Conservation (phyloP, 2,888 invertebrate genomes). For the Agrochola lota region DNA sequence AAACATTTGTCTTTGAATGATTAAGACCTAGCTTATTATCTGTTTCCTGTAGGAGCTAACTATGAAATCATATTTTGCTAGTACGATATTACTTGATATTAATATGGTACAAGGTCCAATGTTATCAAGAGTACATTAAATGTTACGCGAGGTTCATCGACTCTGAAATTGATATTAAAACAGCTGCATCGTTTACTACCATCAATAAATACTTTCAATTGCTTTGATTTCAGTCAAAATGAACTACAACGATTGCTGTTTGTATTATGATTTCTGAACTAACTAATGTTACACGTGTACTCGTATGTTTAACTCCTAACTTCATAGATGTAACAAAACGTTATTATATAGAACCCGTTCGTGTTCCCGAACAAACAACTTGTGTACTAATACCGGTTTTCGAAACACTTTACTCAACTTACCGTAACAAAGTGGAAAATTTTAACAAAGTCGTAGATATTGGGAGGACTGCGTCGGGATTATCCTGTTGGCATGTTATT, state of each 20-base stretch:
- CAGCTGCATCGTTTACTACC: neutral
- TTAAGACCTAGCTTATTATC: neutral
- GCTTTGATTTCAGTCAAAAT: neutral
- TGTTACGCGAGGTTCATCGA: neutral
- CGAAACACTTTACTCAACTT: constrained; percentile 25
- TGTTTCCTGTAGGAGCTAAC: neutral
- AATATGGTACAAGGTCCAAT: neutral
- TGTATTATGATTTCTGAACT: neutral
- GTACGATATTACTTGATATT: neutral
- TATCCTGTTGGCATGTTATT: constrained; percentile 33
- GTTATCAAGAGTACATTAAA: constrained; percentile 1
- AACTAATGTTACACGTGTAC: neutral
- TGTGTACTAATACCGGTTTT: constrained; percentile 21
- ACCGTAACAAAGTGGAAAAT: constrained; percentile 20
- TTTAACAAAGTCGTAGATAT: constrained; percentile 38
- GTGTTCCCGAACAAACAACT: constrained; percentile 27
- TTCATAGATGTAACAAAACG: constrained; percentile 13
- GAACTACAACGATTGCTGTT: neutral
- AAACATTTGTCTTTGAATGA: neutral
- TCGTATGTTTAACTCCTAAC: constrained; percentile 4
- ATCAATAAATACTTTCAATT: neutral
- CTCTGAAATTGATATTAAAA: neutral
- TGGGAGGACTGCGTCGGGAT: constrained; percentile 15
- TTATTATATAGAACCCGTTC: constrained; percentile 32
- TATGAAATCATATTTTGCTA: neutral